phyloP scores from a whole-genome alignment of 2,888 invertebrate genomes.

The Criorhina ranunculi region DNA sequence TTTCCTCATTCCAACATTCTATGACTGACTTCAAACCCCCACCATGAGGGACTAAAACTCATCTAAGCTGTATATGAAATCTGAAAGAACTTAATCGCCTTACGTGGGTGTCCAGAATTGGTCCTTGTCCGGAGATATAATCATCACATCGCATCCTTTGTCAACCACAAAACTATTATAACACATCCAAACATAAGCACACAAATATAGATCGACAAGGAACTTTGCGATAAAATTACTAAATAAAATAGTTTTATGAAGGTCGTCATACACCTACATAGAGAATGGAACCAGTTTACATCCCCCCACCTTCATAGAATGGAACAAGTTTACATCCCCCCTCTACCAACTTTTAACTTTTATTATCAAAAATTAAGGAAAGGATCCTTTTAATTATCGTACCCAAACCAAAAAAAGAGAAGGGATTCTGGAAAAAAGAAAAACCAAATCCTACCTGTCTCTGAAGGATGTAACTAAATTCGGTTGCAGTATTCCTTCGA shows the following conservation, averaged over 20 bases:
- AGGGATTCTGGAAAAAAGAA: not conserved
- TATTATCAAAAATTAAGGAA: constrained; percentile 15
- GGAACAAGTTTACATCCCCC: no score
- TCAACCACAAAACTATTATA: constrained; percentile 12
- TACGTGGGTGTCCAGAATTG: not conserved
- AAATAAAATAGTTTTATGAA: not conserved
- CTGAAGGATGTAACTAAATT: constrained; percentile 84
- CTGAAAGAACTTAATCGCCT: not conserved
- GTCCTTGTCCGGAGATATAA: not conserved
- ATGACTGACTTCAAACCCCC: no score
- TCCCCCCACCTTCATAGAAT: not conserved
- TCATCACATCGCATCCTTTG: not conserved
- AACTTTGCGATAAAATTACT: not conserved
- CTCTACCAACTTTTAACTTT: not conserved
- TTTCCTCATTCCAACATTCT: no score
- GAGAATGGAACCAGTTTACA: constrained; percentile 1
- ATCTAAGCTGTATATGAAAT: not conserved
- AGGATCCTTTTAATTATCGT: constrained; percentile 19
- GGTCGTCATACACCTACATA: not conserved
- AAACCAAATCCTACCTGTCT: constrained; percentile 80
- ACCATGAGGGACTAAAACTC: no score
- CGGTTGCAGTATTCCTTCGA: constrained; percentile 83
- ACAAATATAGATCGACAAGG: not conserved
- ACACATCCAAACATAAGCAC: not conserved
- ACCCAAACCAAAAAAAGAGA: constrained; percentile 18